phyloP scores from a whole-genome alignment of 2,797 vertebrate genomes.

The Phrynocephalus vlangalii region DNA sequence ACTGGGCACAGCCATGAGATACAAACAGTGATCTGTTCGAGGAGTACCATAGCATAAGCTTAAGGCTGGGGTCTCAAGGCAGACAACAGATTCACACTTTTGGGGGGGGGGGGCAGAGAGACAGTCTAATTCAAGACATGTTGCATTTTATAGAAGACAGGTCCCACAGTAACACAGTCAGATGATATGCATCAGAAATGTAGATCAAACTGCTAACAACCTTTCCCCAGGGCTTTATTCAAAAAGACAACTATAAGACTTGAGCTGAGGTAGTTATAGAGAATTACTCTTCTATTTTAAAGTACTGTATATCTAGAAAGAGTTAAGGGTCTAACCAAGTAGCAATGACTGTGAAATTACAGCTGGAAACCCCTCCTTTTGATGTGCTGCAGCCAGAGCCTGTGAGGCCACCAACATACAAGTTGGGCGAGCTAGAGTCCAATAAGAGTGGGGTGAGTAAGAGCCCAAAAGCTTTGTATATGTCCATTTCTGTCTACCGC shows the following conservation, averaged over 20 bases:
- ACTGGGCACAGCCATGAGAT: not conserved
- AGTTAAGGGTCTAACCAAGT: too few species aligned
- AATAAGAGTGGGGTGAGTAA: too few species aligned
- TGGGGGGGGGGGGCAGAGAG: not conserved
- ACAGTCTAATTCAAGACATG: not conserved
- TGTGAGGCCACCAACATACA: too few species aligned
- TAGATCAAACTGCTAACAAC: not conserved
- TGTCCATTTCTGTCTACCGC: too few species aligned
- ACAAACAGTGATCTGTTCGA: not conserved
- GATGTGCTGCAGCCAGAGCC: too few species aligned
- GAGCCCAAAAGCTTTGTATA: too few species aligned
- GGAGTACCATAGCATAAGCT: not conserved
- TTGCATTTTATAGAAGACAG: not conserved
- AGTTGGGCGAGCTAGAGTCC: too few species aligned
- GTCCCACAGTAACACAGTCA: not conserved
- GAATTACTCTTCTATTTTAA: not conserved
- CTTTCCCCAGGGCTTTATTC: not conserved
- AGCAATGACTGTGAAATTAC: too few species aligned
- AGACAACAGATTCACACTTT: not conserved
- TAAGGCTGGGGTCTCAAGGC: not conserved
- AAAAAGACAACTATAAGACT: not conserved
- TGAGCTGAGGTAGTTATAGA: slow-evolving; percentile 1
- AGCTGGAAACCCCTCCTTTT: too few species aligned
- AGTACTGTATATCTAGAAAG: not conserved
- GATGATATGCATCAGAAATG: not conserved